A percentile compares a stretch with the other conserved stretches of the same genome.
These are phyloP conservation scores for Linyphia triangularis DNA, from an alignment of 2,888 invertebrate genomes.

Conservation along the genomic window DNA sequence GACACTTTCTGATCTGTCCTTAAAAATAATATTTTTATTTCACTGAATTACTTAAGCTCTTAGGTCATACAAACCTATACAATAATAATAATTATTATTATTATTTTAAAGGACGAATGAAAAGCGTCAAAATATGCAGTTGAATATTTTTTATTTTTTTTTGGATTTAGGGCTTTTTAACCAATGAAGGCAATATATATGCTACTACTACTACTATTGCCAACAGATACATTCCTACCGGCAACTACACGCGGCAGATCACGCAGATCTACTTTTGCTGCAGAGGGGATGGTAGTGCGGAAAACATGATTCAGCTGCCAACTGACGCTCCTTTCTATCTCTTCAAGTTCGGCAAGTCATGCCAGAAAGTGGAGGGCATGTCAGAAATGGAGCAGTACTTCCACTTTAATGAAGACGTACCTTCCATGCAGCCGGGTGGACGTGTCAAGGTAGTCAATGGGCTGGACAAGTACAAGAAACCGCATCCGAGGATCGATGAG, in stretches of 20 bases:
- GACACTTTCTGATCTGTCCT: too few species aligned
- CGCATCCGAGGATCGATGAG: slow-evolving; percentile 77
- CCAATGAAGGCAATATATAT: too few species aligned
- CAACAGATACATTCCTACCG: slow-evolving; percentile 62
- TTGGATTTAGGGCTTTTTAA: too few species aligned
- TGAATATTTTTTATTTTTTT: too few species aligned
- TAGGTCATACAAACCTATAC: too few species aligned
- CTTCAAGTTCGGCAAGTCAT: slow-evolving; percentile 77
- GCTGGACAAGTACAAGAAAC: slow-evolving; percentile 75
- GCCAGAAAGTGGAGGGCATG: slow-evolving; percentile 78
- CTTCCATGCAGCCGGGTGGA: slow-evolving; percentile 30
- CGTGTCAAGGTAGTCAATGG: slow-evolving; percentile 26
- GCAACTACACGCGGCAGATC: slow-evolving; percentile 75
- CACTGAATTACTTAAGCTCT: too few species aligned
- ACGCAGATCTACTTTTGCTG: slow-evolving; percentile 78
- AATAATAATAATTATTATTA: too few species aligned
- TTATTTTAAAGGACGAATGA: too few species aligned
- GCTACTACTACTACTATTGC: too few species aligned
- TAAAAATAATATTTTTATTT: too few species aligned
- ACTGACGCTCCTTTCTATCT: slow-evolving; percentile 77
- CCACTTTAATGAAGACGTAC: slow-evolving; percentile 77
- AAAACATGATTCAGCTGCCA: slow-evolving; percentile 77
- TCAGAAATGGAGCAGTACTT: slow-evolving; percentile 77
- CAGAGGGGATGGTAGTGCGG: slow-evolving; percentile 77
- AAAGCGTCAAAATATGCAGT: too few species aligned